Percentiles rank a stretch among this genome's conserved stretches.
These are phyloP conservation scores for Venturia canescens DNA, from an alignment of 1,140 invertebrate genomes.

Conservation along the genomic window DNA sequence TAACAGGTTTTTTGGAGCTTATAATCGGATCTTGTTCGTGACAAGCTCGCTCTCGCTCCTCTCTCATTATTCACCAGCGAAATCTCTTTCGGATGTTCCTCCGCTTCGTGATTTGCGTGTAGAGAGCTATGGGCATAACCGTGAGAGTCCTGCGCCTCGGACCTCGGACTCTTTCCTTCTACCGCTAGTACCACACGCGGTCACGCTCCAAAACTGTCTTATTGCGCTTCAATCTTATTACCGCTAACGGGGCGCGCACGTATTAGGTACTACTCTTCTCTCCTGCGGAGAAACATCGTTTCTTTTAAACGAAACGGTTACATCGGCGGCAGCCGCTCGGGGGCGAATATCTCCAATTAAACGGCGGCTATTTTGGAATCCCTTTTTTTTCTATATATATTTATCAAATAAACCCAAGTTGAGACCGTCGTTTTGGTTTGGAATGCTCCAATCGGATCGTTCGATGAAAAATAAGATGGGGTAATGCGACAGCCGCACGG, in stretches of 20 bases:
- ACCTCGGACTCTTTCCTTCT: conserved; percentile 40
- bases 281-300: conserved; percentile 56
- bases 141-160: neutral
- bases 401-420: too few species aligned
- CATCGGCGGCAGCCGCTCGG: too few species aligned
- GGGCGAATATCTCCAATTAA: too few species aligned
- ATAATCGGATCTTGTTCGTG: too few species aligned
- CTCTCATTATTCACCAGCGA: conserved; percentile 19
- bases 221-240: conserved; percentile 74
- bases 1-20: too few species aligned
- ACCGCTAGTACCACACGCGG: conserved; percentile 58
- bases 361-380: too few species aligned
- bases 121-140: conserved; percentile 10
- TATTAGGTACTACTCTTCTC: conserved; percentile 60
- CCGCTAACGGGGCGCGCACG: conserved; percentile 66
- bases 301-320: conserved; percentile 50
- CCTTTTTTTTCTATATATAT: too few species aligned
- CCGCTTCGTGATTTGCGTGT: conserved; percentile 28
- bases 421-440: too few species aligned
- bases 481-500: too few species aligned
- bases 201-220: conserved; percentile 76
- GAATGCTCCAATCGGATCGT: too few species aligned
- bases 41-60: too few species aligned
- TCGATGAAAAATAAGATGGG: too few species aligned
- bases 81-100: conserved; percentile 26